Percentiles rank a stretch among this genome's conserved stretches.
phyloP scores from a whole-genome alignment of 2,797 vertebrate genomes.

The Cygnus olor region DNA sequence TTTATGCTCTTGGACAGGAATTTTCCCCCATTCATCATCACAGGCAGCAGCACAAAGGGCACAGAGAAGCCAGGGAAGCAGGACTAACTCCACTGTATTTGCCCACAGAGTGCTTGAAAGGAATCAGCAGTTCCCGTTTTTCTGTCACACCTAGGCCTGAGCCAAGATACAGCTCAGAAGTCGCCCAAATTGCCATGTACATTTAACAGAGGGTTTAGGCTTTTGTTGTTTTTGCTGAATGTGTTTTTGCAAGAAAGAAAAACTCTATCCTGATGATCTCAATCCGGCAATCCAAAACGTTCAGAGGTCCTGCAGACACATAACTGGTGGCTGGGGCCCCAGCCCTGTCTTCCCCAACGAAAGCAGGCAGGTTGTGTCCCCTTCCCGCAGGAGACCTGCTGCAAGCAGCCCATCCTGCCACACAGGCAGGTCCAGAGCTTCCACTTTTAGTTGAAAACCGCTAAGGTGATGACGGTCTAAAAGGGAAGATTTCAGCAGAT shows the following conservation, averaged over 20 bases:
- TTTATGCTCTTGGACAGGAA: not conserved
- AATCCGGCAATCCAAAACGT: not conserved
- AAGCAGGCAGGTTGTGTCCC: not conserved
- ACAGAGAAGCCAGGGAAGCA: not conserved
- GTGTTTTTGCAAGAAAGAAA: not conserved
- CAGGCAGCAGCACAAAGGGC: not conserved
- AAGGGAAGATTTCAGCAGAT: not conserved
- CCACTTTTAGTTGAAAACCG: not conserved
- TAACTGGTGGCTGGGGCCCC: rapidly evolving
- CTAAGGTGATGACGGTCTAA: not conserved
- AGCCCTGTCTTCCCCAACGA: not conserved
- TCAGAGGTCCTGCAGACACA: not conserved
- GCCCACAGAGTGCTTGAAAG: not conserved
- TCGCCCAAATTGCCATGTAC: not conserved
- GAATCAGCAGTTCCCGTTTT: not conserved
- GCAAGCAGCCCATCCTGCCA: not conserved
- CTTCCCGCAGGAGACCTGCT: not conserved
- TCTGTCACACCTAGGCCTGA: not conserved
- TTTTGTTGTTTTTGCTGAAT: not conserved
- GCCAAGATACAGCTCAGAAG: not conserved
- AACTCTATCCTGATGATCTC: not conserved
- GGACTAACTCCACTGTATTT: not conserved
- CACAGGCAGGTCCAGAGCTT: not conserved
- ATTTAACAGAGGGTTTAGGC: not conserved
- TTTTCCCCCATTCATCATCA: not conserved